Evolutionary conservation across 2,888 invertebrate species (phyloP), one percentile per base, ranked within the genome.

Genomic region (Pinctada fucata): DNA sequence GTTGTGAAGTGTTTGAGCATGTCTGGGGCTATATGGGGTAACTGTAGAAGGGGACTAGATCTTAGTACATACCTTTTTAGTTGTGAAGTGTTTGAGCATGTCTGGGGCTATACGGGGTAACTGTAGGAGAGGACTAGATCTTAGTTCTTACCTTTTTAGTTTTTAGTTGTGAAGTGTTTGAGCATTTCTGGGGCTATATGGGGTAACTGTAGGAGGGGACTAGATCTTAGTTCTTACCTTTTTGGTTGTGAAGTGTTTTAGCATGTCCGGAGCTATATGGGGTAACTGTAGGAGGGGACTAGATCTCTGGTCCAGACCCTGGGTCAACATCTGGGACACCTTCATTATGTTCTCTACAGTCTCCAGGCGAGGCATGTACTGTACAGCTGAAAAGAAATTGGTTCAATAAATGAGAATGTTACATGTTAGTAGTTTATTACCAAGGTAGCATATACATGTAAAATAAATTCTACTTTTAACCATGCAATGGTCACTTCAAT

Each of bases 261-360:
- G 88, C 93, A 97, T 96, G 87, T 98, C 98, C 85, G 98, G 97
- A 6, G 95, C 96, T 78, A 99, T 95, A 91, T 99, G 97, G 1
- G 99, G 99, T 82, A 99, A 93, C 93, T 99, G 99, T 13, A 99
- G 94, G 49, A 99, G 93, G 0, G 99, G 97, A 82, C 97, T 97
- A 92, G 97, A 97, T 91, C 95, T 96, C 89, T 98, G 98, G 97
- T 99, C 99, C 79, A 99, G 94, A 0, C 95, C 99, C 94, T 99
- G 99, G 2, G 99, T 97, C 79, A 99, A 95, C 97, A 99, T 98
- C 58, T 99, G 98, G 78, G 97, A 96, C 77, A 99, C 93, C 92
- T 97, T 98, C 98, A 99, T 99, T 89, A 97, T 97, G 93, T 98
- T 97, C 93, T 99, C 99, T 86, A 99, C 96, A 2, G 99, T 98